These are phyloP conservation scores for Scopus umbretta DNA, from an alignment of 2,113 vertebrate genomes.

Conservation along the genomic window DNA sequence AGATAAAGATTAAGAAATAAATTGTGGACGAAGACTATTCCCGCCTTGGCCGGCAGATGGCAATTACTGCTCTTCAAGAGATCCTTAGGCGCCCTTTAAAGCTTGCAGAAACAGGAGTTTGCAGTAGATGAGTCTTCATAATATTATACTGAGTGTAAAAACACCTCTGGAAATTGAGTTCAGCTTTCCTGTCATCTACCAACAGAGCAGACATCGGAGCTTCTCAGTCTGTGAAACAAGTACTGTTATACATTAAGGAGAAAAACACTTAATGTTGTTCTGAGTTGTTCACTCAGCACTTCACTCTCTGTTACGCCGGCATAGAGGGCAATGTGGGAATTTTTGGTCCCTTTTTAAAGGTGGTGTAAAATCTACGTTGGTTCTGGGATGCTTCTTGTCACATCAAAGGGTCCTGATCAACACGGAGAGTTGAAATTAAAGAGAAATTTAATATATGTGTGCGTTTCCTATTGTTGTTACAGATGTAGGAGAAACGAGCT, in stretches of 20 bases:
- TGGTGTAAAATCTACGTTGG: neutral
- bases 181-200: neutral
- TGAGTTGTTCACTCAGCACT: neutral
- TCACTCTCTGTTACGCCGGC: too few relatives aligned
- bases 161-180: neutral
- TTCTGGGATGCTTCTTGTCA: neutral
- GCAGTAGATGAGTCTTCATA: neutral
- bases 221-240: neutral
- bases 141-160: neutral
- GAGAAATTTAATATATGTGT: neutral
- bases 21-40: neutral
- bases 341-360: neutral
- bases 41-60: slow-evolving; percentile 32
- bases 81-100: neutral
- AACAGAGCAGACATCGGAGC: neutral
- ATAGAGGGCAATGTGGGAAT: too few relatives aligned
- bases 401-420: neutral
- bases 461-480: neutral
- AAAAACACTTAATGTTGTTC: neutral
- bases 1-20: neutral
- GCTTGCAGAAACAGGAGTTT: neutral
- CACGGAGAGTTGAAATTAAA: neutral
- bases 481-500: neutral
- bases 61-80: neutral
- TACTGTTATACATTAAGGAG: neutral